Evolutionary conservation across 2,888 invertebrate species (phyloP).

Genomic region (Hirtodrosophila confusa): DNA sequence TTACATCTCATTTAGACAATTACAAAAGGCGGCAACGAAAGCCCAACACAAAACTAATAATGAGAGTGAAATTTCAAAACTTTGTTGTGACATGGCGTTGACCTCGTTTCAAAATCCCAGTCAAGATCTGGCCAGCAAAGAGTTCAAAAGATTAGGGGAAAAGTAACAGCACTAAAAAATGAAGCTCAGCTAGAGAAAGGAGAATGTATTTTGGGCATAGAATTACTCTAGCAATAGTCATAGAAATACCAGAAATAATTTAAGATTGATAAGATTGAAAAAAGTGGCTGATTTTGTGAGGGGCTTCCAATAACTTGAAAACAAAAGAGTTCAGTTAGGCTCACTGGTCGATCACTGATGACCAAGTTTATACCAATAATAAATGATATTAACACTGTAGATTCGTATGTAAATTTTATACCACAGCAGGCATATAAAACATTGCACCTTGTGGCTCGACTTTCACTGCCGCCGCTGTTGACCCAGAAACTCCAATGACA

Average conservation of each 20-base stretch:
- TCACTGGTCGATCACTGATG: too few species aligned
- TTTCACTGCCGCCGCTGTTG: constrained; percentile 63
- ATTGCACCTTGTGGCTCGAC: constrained; percentile 67
- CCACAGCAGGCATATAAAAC: constrained; percentile 9
- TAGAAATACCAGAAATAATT: too few species aligned
- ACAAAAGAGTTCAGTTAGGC: too few species aligned
- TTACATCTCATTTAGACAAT: constrained; percentile 6
- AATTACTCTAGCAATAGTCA: too few species aligned
- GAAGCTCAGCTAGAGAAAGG: neutral
- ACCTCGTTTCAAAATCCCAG: constrained; percentile 23
- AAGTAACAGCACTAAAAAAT: constrained; percentile 8
- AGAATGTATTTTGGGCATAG: too few species aligned
- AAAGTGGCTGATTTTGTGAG: too few species aligned
- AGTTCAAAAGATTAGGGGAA: constrained; percentile 7
- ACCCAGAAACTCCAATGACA: constrained; percentile 64
- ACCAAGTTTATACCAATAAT: too few species aligned
- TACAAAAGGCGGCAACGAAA: neutral
- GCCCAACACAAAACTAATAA: constrained; percentile 31
- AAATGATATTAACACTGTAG: too few species aligned
- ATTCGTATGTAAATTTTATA: neutral
- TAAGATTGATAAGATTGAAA: too few species aligned
- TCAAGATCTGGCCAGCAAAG: constrained; percentile 5
- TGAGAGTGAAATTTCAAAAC: constrained; percentile 57
- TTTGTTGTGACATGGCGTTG: constrained; percentile 28
- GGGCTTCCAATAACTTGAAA: too few species aligned